Evolutionary conservation across 2,888 invertebrate genomes (phyloP).

Genomic region (Drosophila affinis): DNA sequence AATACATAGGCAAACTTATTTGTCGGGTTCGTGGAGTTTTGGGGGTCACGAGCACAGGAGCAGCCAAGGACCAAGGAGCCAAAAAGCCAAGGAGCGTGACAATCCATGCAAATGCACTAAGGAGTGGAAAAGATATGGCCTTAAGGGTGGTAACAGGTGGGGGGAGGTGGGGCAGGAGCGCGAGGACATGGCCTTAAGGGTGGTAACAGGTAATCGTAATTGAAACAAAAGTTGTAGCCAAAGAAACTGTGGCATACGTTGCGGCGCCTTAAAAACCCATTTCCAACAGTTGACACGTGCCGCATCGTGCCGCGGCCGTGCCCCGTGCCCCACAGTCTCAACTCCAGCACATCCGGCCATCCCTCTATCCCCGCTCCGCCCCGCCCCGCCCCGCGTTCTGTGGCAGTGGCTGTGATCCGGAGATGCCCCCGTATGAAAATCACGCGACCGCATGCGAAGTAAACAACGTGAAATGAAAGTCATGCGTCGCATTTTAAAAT

Average conservation of each 20-base stretch:
- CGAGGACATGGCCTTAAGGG: slow-evolving; percentile 5
- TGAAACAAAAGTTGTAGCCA: slow-evolving; percentile 75
- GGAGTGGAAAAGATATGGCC: slow-evolving; percentile 6
- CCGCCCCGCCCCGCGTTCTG: neutral
- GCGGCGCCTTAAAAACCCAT: slow-evolving; percentile 77
- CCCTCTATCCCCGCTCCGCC: neutral
- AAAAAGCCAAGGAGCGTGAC: slow-evolving; percentile 28
- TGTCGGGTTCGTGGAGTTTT: slow-evolving; percentile 23
- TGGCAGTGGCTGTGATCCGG: slow-evolving; percentile 19
- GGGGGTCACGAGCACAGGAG: slow-evolving; percentile 33
- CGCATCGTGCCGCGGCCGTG: slow-evolving; percentile 55
- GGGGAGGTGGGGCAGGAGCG: neutral
- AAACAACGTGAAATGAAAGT: slow-evolving; percentile 78
- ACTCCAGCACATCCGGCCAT: neutral
- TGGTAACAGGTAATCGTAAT: slow-evolving; percentile 73
- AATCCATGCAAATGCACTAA: slow-evolving; percentile 40
- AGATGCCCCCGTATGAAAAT: slow-evolving; percentile 58
- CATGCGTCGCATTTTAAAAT: slow-evolving; percentile 77
- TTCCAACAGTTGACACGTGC: slow-evolving; percentile 78
- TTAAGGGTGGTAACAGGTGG: neutral
- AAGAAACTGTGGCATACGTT: slow-evolving; percentile 74
- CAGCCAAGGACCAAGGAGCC: no score
- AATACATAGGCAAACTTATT: slow-evolving; percentile 58
- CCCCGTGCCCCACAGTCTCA: neutral
- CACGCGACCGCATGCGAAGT: slow-evolving; percentile 76